Percentiles rank a stretch among this genome's conserved stretches.
Evolutionary conservation across 1,140 invertebrate species (phyloP).

Genomic region (Cotesia chilonis): DNA sequence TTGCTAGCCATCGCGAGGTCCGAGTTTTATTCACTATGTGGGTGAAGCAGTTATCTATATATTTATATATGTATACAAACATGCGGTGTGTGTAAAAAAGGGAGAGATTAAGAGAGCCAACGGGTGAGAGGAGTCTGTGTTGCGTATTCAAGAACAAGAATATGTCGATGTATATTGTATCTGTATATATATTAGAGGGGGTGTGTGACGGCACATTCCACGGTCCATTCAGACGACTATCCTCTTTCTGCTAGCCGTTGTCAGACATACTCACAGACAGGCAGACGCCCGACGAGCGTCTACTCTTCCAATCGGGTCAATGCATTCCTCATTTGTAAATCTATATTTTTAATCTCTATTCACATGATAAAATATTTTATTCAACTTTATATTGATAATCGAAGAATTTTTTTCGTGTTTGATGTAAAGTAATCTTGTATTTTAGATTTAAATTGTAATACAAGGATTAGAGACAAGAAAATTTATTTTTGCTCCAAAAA

Average conservation of each 20-base stretch:
- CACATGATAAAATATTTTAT: slow-evolving; percentile 6
- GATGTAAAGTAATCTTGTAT: too few species aligned
- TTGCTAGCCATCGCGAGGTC: slow-evolving; percentile 43
- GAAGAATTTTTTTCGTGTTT: too few species aligned
- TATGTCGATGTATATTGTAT: slow-evolving; percentile 38
- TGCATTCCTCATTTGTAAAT: slow-evolving; percentile 34
- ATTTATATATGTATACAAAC: slow-evolving; percentile 27
- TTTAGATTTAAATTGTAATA: too few species aligned
- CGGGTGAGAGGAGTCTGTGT: not conserved
- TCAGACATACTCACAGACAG: slow-evolving; percentile 60
- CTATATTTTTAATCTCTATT: slow-evolving; percentile 25
- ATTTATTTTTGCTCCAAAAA: too few species aligned
- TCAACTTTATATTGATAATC: too few species aligned
- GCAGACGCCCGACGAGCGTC: slow-evolving; percentile 45
- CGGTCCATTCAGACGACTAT: slow-evolving; percentile 58
- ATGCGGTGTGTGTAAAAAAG: not conserved
- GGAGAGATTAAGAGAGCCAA: not conserved
- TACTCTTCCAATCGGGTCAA: slow-evolving; percentile 38
- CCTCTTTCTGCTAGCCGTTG: slow-evolving; percentile 47
- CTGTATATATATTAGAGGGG: slow-evolving; percentile 45
- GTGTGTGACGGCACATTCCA: slow-evolving; percentile 55
- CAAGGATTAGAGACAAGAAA: too few species aligned
- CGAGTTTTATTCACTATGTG: slow-evolving; percentile 41
- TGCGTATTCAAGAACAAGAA: not conserved
- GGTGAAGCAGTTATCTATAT: slow-evolving; percentile 40